Evolutionary conservation across 2,888 invertebrate species (phyloP), one percentile per base, ranked within the genome.

Genomic region (Parasteatoda lunata): DNA sequence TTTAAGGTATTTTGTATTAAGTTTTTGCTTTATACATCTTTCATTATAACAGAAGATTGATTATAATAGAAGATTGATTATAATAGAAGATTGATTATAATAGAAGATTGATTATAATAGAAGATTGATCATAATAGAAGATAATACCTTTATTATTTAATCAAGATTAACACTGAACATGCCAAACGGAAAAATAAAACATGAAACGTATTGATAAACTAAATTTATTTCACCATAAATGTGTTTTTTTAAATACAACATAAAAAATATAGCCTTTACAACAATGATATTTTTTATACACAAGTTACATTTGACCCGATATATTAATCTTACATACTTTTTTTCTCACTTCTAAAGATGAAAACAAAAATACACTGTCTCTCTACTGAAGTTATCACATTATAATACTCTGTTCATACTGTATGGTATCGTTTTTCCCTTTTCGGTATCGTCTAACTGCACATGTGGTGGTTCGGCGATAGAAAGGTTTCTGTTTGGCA

Each of bases 401-500:
- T 59, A 59, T 59, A 59, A 30, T 30, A 30, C 30, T 30, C 30
- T 59, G 59, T 59, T 13, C 8, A 59, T 59, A 59, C 59, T 59
- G 59, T 13, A 59, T 3, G 59, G 59, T 59, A 59, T 4, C n/a
- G 59, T n/a, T 45, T 5, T 49, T 47, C 45, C n/a, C 9, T 4
- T 4, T 13, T 11, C 1, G 47, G 15, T 15, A 5, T 5, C 5
- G 13, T 75, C 66, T 77, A 88, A 73, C 76, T 82, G 83, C 88
- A 88, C 48, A 82, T 78, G 45, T 45, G 66, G 79, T 78, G 75
- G 68, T 89, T 87, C 51, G 89, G 68, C 8, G 66, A 59, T 0
- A 90, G 15, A 72, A 84, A 81, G 47, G 88, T 80, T 45, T 88
- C 77, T 6, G 89, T 76, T 73, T 90, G 90, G 68, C 90, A 90